phyloP scores from a whole-genome alignment of 2,888 invertebrate genomes.

The Trileptium ribeirensis region DNA sequence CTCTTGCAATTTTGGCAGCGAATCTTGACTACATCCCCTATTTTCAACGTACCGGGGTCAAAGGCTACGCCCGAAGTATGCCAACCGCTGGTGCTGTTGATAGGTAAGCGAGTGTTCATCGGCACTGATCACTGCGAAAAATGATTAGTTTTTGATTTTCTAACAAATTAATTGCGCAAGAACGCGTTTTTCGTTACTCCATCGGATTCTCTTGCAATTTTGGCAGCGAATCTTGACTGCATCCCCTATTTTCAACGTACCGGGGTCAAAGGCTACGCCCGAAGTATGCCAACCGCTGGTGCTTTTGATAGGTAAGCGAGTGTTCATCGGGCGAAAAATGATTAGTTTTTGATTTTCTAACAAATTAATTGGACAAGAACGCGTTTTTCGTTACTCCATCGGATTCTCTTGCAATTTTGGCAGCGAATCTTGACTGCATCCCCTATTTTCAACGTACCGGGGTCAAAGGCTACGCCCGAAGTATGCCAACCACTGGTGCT shows the following conservation, averaged over 20 bases:
- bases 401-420: conserved; percentile 88
- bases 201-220: conserved; percentile 86
- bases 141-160: no score
- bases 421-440: conserved; percentile 77
- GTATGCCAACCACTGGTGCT: conserved; percentile 55
- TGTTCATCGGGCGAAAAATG: no score
- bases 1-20: conserved; percentile 85
- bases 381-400: conserved; percentile 98
- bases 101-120: neutral
- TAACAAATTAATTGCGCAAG: no score
- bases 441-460: conserved; percentile 78
- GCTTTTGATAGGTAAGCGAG: conserved; percentile 41
- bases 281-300: conserved; percentile 60
- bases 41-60: conserved; percentile 69
- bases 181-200: conserved; percentile 96
- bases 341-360: no score
- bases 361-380: no score
- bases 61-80: conserved; percentile 81
- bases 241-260: conserved; percentile 87
- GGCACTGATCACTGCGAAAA: no score
- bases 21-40: conserved; percentile 85
- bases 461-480: conserved; percentile 84
- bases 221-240: conserved; percentile 77
- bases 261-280: conserved; percentile 76
- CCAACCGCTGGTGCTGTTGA: conserved; percentile 50